Percentiles rank a stretch among this genome's conserved stretches.
Conservation (phyloP, 2,888 invertebrate genomes). For the Oligia fasciuncula region DNA sequence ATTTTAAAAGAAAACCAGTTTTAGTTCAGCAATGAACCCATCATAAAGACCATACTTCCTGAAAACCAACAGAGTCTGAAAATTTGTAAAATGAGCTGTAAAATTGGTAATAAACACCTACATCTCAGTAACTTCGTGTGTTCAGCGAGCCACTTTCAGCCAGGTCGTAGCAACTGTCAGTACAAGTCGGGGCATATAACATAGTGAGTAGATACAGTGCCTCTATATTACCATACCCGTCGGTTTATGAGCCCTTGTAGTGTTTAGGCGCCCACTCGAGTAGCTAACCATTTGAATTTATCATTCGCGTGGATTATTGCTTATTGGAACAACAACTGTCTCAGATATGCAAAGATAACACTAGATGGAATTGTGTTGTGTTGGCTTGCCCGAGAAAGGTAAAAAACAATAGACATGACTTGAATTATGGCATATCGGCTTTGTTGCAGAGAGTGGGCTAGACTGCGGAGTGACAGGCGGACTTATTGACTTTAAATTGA, state of each 20-base stretch:
- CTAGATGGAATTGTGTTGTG: conserved; percentile 64
- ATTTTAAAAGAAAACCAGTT: not conserved
- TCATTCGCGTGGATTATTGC: conserved; percentile 86
- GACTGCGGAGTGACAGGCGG: conserved; percentile 29
- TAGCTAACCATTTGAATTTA: conserved; percentile 85
- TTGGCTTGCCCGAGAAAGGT: conserved; percentile 48
- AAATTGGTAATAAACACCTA: conserved; percentile 26
- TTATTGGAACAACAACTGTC: conserved; percentile 84
- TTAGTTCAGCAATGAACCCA: too few species aligned
- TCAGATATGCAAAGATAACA: conserved; percentile 81
- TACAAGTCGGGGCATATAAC: conserved; percentile 75
- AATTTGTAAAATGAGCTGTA: not conserved
- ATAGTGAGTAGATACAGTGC: conserved; percentile 78
- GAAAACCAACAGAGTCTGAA: not conserved
- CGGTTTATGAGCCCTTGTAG: conserved; percentile 87
- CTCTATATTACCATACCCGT: conserved; percentile 87
- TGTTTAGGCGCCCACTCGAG: conserved; percentile 89
- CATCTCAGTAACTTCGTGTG: conserved; percentile 12
- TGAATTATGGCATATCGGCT: conserved; percentile 52
- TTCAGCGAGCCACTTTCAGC: conserved; percentile 70
- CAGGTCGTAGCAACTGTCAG: conserved; percentile 78
- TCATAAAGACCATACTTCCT: too few species aligned
- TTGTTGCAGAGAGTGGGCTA: conserved; percentile 33
- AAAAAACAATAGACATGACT: conserved; percentile 55
- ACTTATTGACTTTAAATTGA: conserved; percentile 48